A percentile compares a stretch with the other conserved stretches of the same genome.
Evolutionary conservation across 2,113 vertebrate genomes (phyloP).

Genomic region (Proterorhinus semilunaris): DNA sequence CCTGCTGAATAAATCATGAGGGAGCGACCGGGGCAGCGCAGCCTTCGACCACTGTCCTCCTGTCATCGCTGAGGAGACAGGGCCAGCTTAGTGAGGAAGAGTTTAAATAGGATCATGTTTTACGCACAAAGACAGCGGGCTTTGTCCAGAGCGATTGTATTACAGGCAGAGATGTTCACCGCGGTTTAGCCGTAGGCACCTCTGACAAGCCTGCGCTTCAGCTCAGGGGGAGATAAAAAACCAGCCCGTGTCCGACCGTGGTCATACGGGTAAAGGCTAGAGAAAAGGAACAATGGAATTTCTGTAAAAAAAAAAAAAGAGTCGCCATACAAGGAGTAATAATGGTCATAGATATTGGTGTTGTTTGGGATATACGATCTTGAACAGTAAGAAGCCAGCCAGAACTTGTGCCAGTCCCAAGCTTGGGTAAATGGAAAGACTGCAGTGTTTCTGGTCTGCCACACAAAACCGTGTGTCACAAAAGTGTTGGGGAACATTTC

Average conservation of each 20-base stretch:
- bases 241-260: background rate
- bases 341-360: background rate
- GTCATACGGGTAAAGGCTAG: background rate
- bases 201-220: background rate
- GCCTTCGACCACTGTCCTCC: conserved; percentile 29
- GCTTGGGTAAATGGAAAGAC: no score
- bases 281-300: background rate
- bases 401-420: no score
- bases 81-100: conserved; percentile 27
- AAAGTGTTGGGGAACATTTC: no score
- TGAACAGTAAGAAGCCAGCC: no score
- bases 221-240: background rate
- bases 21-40: conserved; percentile 10
- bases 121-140: background rate
- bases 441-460: no score
- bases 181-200: background rate
- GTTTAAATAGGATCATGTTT: conserved; percentile 25
- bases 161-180: background rate
- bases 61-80: conserved; percentile 16
- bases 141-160: conserved; percentile 1
- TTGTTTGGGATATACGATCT: no score
- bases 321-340: background rate
- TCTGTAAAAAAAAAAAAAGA: background rate
- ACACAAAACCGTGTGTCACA: no score
- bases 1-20: conserved; percentile 57